Evolutionary conservation across 2,113 vertebrate genomes (phyloP).

Genomic region (Thermophis baileyi): DNA sequence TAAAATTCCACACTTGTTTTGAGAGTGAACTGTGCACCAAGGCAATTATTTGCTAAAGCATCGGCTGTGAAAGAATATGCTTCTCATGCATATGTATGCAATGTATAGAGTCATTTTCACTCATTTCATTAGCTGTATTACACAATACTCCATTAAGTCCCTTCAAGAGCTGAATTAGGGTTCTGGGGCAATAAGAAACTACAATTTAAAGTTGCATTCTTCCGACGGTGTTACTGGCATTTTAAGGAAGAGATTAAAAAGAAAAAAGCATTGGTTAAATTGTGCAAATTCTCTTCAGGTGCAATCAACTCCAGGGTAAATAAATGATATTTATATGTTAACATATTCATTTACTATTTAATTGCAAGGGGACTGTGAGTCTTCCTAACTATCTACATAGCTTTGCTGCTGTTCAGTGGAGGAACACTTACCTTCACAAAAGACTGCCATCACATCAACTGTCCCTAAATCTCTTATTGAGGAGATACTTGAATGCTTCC

Average conservation of each 20-base stretch:
- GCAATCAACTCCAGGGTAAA: constrained; percentile 10
- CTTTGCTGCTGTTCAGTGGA: constrained; percentile 1
- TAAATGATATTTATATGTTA: constrained; percentile 14
- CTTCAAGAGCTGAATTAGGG: constrained; percentile 25
- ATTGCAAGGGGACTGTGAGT: constrained; percentile 17
- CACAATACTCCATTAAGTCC: constrained; percentile 24
- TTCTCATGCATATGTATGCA: constrained; percentile 28
- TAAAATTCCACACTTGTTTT: not conserved
- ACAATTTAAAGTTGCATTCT: constrained; percentile 23
- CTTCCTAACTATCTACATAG: not conserved
- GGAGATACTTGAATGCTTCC: constrained; percentile 42
- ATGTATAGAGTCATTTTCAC: constrained; percentile 29
- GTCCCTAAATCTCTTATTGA: constrained; percentile 49
- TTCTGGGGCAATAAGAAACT: constrained; percentile 23
- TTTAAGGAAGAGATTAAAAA: constrained; percentile 16
- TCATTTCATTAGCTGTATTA: constrained; percentile 25
- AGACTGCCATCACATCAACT: constrained; percentile 20
- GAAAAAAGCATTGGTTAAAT: not conserved
- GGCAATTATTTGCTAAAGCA: not conserved
- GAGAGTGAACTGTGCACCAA: not conserved
- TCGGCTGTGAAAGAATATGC: not conserved
- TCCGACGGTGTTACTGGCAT: constrained; percentile 19
- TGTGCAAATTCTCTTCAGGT: constrained; percentile 19
- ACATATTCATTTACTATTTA: constrained; percentile 25
- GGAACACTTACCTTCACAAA: constrained; percentile 30